Evolutionary conservation across 2,888 invertebrate genomes (phyloP).

Genomic region (Anagyrus pseudococci): DNA sequence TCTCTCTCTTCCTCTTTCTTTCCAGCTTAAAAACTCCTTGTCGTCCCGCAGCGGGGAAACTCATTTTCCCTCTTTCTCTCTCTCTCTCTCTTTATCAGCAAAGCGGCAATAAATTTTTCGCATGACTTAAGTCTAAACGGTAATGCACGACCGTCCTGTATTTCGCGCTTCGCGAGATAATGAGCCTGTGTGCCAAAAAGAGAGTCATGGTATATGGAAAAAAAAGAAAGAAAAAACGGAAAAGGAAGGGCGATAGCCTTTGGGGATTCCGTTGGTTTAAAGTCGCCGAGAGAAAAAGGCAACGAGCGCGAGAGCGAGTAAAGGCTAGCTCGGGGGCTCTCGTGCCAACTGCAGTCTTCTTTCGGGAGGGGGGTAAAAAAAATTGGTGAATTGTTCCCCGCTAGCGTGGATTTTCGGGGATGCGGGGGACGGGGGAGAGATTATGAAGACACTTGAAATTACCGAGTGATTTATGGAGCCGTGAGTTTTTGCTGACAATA

Average conservation of each 20-base stretch:
- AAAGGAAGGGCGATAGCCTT: no score
- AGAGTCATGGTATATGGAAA: slow-evolving; percentile 27
- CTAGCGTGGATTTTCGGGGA: no score
- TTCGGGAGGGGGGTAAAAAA: no score
- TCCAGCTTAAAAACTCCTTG: no score
- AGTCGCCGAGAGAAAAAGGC: background rate
- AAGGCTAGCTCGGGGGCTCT: background rate
- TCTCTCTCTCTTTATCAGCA: background rate
- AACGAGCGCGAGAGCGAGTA: background rate
- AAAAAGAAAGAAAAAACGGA: background rate
- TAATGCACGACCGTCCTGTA: slow-evolving; percentile 23
- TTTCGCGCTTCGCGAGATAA: slow-evolving; percentile 23
- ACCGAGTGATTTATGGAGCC: no score
- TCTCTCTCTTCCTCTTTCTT: background rate
- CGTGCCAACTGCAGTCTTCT: no score
- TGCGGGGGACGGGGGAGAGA: no score
- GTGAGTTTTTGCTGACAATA: no score
- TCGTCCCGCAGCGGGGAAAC: no score
- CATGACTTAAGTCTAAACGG: slow-evolving; percentile 30
- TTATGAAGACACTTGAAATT: no score
- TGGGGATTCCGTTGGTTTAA: no score
- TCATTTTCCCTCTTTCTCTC: background rate
- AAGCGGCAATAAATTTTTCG: slow-evolving; percentile 26
- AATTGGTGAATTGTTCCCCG: no score
- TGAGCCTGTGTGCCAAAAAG: slow-evolving; percentile 10